Percentiles rank a stretch among this genome's conserved stretches.
phyloP scores from a whole-genome alignment of 2,113 vertebrate genomes.

The Urocolius indicus region DNA sequence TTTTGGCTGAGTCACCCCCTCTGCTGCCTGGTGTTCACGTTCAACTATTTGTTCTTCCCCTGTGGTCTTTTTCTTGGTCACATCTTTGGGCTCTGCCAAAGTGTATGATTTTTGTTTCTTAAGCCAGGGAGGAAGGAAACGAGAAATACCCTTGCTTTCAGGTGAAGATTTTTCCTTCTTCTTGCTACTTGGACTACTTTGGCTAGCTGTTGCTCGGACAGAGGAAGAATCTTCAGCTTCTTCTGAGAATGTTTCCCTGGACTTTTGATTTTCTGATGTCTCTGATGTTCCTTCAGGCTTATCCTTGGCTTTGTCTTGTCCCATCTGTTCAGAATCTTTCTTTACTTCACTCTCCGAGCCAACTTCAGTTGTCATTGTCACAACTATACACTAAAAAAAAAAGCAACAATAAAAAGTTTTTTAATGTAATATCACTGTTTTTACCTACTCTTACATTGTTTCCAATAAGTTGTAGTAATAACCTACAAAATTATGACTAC shows the following conservation, averaged over 20 bases:
- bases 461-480: neutral
- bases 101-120: conserved; percentile 94
- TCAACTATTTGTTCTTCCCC: conserved; percentile 56
- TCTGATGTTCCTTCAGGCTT: conserved; percentile 69
- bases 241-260: conserved; percentile 26
- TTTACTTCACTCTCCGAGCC: conserved; percentile 89
- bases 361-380: conserved; percentile 92
- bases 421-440: neutral
- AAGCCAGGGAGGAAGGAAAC: conserved; percentile 95
- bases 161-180: conserved; percentile 81
- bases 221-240: conserved; percentile 50
- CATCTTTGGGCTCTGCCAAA: conserved; percentile 79
- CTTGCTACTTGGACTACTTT: conserved; percentile 68
- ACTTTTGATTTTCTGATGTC: conserved; percentile 51
- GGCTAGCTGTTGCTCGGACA: conserved; percentile 53
- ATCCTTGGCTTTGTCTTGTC: conserved; percentile 60
- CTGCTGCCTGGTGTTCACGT: conserved; percentile 44
- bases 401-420: conserved; percentile 33
- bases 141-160: conserved; percentile 89
- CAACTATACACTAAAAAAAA: conserved; percentile 77
- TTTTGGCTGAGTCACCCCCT: conserved; percentile 65
- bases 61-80: conserved; percentile 68
- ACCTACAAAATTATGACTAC: neutral
- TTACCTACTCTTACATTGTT: neutral
- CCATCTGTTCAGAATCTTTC: conserved; percentile 82